These are phyloP conservation scores for Ciona savignyi DNA, from an alignment of 23 tunicate genomes.

Conservation along the genomic window DNA sequence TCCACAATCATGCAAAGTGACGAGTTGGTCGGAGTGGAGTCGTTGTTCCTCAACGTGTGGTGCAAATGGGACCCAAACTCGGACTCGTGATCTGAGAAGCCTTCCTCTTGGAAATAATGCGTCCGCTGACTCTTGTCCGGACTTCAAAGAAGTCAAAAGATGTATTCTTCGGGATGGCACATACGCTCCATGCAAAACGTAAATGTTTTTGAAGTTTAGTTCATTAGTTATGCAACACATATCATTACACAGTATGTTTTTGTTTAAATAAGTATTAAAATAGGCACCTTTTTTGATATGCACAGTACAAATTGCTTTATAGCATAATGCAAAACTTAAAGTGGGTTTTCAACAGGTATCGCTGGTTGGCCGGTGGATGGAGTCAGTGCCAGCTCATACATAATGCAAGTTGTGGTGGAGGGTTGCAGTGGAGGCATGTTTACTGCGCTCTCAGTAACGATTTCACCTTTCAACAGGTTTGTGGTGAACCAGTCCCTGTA, in stretches of 20 bases:
- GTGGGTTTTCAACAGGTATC: constrained; percentile 31
- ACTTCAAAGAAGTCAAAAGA: constrained; percentile 13
- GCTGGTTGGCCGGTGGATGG: constrained; percentile 68
- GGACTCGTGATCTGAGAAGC: constrained; percentile 25
- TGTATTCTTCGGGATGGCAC: neutral
- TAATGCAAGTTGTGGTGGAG: constrained; percentile 69
- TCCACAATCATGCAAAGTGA: constrained; percentile 28
- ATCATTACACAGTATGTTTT: too few relatives aligned
- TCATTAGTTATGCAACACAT: neutral
- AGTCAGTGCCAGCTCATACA: constrained; percentile 12
- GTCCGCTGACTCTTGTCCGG: constrained; percentile 38
- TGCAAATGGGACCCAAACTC: constrained; percentile 41
- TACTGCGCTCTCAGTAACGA: constrained; percentile 38
- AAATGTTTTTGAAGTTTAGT: neutral
- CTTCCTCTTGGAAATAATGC: constrained; percentile 41
- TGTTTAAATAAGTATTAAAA: too few relatives aligned
- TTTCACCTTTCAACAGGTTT: constrained; percentile 21
- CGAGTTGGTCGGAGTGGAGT: constrained; percentile 60
- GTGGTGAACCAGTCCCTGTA: neutral
- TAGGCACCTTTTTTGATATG: too few relatives aligned
- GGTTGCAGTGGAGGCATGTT: constrained; percentile 42
- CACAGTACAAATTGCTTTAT: too few relatives aligned
- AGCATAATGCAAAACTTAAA: too few relatives aligned
- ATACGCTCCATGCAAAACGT: constrained; percentile 3
- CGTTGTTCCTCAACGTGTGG: constrained; percentile 39